Evolutionary conservation across 1,140 invertebrate genomes (phyloP).

Genomic region (Apolygus lucorum): DNA sequence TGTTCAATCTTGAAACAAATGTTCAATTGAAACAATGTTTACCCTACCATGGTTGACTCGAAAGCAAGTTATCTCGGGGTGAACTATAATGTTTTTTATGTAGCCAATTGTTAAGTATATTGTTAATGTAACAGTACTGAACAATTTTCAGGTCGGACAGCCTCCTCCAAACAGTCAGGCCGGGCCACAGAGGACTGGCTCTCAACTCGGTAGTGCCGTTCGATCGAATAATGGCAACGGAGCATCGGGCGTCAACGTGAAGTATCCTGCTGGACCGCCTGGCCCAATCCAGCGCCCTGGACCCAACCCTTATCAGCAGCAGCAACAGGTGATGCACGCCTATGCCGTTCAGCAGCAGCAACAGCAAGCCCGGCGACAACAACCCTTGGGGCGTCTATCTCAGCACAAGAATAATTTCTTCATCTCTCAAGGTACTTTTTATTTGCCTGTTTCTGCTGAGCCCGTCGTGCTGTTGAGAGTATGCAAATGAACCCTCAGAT

Average conservation of each 20-base stretch:
- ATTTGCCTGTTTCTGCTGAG: neutral
- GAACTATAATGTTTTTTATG: neutral
- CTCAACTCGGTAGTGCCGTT: neutral
- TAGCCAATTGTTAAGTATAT: no score
- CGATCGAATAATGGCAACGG: neutral
- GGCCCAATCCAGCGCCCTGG: neutral
- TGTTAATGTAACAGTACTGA: no score
- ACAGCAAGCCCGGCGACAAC: neutral
- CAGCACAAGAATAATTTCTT: neutral
- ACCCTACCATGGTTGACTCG: neutral
- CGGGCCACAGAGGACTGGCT: neutral
- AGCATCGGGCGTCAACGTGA: neutral
- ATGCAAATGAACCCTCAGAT: neutral
- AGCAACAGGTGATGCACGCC: neutral
- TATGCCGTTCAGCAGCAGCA: neutral
- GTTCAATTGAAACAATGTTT: slow-evolving; percentile 1
- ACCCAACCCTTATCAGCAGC: neutral
- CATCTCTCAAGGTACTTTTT: neutral
- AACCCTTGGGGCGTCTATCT: neutral
- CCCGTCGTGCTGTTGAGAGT: neutral
- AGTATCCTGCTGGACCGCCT: neutral
- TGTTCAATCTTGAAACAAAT: slow-evolving; percentile 11
- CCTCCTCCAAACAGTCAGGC: neutral
- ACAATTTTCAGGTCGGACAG: neutral
- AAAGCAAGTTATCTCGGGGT: slow-evolving; percentile 7